Conservation (phyloP, 2,888 invertebrate genomes). For the Deroplatys truncata region DNA sequence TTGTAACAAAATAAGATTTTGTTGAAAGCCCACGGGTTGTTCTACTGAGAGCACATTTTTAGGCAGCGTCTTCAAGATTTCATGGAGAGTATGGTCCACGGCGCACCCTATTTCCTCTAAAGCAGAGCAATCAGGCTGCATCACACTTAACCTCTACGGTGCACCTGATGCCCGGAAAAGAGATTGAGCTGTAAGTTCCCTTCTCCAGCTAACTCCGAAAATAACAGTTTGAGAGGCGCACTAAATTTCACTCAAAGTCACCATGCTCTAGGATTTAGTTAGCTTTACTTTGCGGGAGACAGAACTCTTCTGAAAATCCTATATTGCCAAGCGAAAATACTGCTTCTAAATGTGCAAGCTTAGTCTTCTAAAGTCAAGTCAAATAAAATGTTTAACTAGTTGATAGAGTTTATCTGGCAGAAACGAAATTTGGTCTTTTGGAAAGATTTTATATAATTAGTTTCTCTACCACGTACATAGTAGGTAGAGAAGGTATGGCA, state of each 20-base stretch:
- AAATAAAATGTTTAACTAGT: too few relatives aligned
- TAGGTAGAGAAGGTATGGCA: too few relatives aligned
- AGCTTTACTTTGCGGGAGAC: background rate
- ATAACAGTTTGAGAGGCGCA: background rate
- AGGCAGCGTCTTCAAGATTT: background rate
- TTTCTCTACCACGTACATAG: too few relatives aligned
- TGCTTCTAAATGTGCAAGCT: too few relatives aligned
- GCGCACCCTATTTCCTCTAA: background rate
- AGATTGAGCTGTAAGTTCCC: background rate
- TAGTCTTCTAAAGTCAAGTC: too few relatives aligned
- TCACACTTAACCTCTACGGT: conserved; percentile 8
- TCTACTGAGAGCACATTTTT: background rate
- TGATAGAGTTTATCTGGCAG: too few relatives aligned
- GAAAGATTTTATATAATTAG: too few relatives aligned
- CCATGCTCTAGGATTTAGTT: background rate
- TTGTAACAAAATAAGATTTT: too few relatives aligned
- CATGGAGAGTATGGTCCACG: background rate
- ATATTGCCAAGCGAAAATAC: too few relatives aligned
- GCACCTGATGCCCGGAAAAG: conserved; percentile 2
- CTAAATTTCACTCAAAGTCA: background rate
- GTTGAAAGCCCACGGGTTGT: too few relatives aligned
- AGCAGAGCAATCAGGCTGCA: background rate
- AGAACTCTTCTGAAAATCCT: too few relatives aligned
- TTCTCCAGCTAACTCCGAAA: background rate
- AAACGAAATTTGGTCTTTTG: too few relatives aligned